Evolutionary conservation across 2,113 vertebrate genomes (phyloP), one percentile per base, ranked within the genome.

Genomic region (Mus musculus): DNA sequence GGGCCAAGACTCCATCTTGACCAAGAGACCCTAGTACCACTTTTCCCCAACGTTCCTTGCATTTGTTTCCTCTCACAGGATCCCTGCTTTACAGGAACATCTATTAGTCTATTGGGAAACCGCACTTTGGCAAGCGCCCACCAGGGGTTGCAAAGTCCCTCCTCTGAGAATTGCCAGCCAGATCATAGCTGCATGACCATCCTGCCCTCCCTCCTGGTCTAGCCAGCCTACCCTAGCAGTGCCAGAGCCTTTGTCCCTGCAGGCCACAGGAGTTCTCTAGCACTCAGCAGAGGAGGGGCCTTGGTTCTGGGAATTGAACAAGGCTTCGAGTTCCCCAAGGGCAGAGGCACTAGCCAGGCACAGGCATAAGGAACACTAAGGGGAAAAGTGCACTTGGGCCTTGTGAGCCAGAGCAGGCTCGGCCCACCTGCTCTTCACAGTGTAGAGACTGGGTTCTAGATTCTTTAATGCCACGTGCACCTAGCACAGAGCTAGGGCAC

Each of bases 231-330:
- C 72, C n/a, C 54, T 24, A n/a, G 26, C 33, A n/a, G 49, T 33
- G 8, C 63, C 84, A 36, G 67, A 54, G 33, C 67, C 28, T 88
- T 12, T 39, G 1, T 24, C 26, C 65, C 75, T 33, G 26, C 65
- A 97, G 80, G n/a, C 61, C 56, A 71, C 26, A 13, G 59, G 28
- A 78, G 65, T 73, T 63, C 63, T 46, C 75, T 11, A 61, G 39
- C 17, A 71, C 75, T 69, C 46, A 86, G 42, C 36, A 82, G 52
- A 56, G 91, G 56, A n/a, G 17, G 17, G 33, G 20, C 77, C 90
- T 95, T 28, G 69, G 46, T 65, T 93, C 96, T 90, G 85, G 85
- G 63, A 88, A 92, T 9, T 12, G 30, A 67, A 61, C 69, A 82
- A n/a, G 73, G 46, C 63, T 59, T 14, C 1, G 3, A 46, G 33